These are phyloP conservation scores for Celastrina argiolus DNA, from an alignment of 2,888 invertebrate genomes.

Conservation along the genomic window DNA sequence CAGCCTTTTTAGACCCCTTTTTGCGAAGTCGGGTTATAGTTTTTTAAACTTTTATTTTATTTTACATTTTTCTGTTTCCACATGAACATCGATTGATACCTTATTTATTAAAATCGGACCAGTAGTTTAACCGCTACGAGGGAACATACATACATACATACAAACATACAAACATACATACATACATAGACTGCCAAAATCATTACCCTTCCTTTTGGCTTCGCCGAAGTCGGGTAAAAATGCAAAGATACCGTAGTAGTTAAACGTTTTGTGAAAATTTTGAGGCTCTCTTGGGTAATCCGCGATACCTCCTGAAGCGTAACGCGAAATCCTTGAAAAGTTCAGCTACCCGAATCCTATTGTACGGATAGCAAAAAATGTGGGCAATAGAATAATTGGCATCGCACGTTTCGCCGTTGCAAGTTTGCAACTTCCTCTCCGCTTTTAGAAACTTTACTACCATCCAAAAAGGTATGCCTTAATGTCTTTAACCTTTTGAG, in stretches of 20 bases:
- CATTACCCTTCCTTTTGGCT: too few relatives aligned
- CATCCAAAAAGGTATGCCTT: not conserved
- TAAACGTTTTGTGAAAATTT: slow-evolving; percentile 25
- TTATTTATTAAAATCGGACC: too few relatives aligned
- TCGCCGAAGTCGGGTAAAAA: too few relatives aligned
- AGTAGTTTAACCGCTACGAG: too few relatives aligned
- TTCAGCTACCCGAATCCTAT: slow-evolving; percentile 63
- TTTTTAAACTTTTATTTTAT: too few relatives aligned
- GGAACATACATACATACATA: too few relatives aligned
- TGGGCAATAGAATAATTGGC: slow-evolving; percentile 45
- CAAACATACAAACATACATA: too few relatives aligned
- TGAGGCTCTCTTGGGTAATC: slow-evolving; percentile 33
- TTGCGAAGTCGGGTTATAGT: too few relatives aligned
- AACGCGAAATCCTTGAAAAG: slow-evolving; percentile 64
- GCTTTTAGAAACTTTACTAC: slow-evolving; percentile 43
- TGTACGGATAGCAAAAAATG: slow-evolving; percentile 52
- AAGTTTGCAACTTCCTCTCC: slow-evolving; percentile 32
- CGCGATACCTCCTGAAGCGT: slow-evolving; percentile 57
- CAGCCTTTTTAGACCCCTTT: too few relatives aligned
- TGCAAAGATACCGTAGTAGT: not conserved
- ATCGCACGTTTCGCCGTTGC: slow-evolving; percentile 57
- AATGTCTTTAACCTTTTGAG: slow-evolving; percentile 9
- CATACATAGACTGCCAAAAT: too few relatives aligned
- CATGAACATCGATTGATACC: too few relatives aligned
- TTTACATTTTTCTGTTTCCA: too few relatives aligned